A percentile compares a stretch with the other conserved stretches of the same genome.
These are phyloP conservation scores for Acarapis woodi DNA, from an alignment of 1,140 invertebrate species.

Conservation along the genomic window DNA sequence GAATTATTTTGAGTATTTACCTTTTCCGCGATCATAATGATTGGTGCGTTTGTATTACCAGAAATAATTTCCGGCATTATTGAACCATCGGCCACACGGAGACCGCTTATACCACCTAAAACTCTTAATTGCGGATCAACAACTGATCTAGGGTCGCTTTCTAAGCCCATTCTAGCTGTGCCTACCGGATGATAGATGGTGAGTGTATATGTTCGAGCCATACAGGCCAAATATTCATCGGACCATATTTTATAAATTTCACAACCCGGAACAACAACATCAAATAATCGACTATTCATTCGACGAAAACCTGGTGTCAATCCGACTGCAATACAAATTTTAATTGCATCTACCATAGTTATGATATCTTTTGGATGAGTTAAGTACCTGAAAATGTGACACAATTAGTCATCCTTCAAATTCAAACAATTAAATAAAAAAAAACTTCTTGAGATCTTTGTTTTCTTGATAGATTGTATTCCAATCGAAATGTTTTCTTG, in stretches of 20 bases:
- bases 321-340: conserved; percentile 13
- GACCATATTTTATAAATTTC: conserved; percentile 32
- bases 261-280: conserved; percentile 41
- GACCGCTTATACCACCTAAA: conserved; percentile 18
- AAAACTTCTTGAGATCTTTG: no score
- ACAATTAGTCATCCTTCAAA: no score
- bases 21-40: conserved; percentile 32
- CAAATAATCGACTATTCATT: conserved; percentile 40
- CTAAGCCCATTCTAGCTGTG: conserved; percentile 46
- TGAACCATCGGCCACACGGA: conserved; percentile 13
- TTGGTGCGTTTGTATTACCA: conserved; percentile 36
- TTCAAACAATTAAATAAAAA: no score
- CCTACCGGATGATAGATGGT: conserved; percentile 34
- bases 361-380: conserved; percentile 29
- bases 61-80: conserved; percentile 15
- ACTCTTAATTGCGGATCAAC: conserved; percentile 36
- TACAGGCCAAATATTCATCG: conserved; percentile 53
- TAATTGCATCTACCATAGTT: conserved; percentile 15
- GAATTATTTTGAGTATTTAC: no score
- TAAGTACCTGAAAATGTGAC: conserved; percentile 51
- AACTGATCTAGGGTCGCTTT: conserved; percentile 37
- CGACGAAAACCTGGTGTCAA: conserved; percentile 24
- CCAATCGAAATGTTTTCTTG: conserved; percentile 43
- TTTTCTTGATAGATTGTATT: conserved; percentile 29
- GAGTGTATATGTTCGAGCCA: conserved; percentile 49